phyloP scores from a whole-genome alignment of 1,140 invertebrate genomes.

The Leptinotarsa defecta region DNA sequence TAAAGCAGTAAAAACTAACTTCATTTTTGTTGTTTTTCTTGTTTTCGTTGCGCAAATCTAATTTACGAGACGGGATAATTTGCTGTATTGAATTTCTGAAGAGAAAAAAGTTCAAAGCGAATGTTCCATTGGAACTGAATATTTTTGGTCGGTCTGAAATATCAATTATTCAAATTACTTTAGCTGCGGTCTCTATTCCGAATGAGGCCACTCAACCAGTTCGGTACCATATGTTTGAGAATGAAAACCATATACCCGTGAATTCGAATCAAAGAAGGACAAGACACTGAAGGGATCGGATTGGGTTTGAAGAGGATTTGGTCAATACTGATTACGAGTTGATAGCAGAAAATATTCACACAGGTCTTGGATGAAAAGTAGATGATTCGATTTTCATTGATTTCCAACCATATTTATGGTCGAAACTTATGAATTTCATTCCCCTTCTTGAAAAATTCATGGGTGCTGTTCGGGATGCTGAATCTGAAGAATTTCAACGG shows the following conservation, averaged over 20 bases:
- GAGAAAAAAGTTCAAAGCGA: background rate
- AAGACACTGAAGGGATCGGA: too few species aligned
- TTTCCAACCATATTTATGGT: too few species aligned
- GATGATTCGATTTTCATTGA: too few species aligned
- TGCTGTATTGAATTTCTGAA: background rate
- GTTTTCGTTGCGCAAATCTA: background rate
- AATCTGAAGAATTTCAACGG: too few species aligned
- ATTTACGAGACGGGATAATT: background rate
- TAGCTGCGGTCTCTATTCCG: background rate
- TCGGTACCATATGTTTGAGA: background rate
- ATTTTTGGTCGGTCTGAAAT: background rate
- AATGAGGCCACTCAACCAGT: background rate
- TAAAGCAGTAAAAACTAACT: background rate
- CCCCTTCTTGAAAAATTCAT: too few species aligned
- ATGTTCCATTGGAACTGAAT: background rate
- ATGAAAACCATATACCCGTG: background rate
- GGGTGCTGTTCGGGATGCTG: too few species aligned
- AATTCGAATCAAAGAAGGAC: too few species aligned
- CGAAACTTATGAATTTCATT: too few species aligned
- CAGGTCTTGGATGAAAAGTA: too few species aligned
- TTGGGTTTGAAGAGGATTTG: too few species aligned
- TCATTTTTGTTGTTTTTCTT: background rate
- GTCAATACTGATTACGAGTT: too few species aligned
- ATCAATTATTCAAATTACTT: conserved; percentile 4
- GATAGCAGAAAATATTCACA: too few species aligned